Evolutionary conservation across 2,888 invertebrate genomes (phyloP).

Genomic region (Buathra laborator): DNA sequence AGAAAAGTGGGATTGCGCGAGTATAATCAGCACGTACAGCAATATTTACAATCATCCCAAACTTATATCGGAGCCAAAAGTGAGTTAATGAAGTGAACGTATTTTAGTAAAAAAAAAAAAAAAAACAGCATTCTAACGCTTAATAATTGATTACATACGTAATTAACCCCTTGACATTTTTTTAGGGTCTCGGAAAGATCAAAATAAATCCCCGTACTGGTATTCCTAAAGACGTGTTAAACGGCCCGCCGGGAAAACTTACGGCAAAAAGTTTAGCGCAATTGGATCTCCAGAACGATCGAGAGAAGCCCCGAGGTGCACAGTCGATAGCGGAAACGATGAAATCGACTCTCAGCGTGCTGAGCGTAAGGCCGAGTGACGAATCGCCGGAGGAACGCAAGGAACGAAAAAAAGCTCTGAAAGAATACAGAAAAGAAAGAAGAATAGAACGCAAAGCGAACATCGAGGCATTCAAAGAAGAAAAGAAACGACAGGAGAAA

Average conservation of each 20-base stretch:
- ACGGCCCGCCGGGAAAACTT: conserved; percentile 87
- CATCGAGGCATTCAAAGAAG: conserved; percentile 93
- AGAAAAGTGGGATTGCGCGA: conserved; percentile 96
- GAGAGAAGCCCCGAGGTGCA: conserved; percentile 83
- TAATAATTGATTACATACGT: background rate
- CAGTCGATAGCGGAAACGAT: conserved; percentile 88
- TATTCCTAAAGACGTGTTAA: conserved; percentile 90
- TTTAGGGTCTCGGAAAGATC: conserved; percentile 88
- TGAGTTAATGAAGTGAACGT: conserved; percentile 75
- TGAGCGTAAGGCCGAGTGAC: conserved; percentile 91
- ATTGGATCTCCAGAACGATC: conserved; percentile 86
- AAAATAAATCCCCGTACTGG: conserved; percentile 91
- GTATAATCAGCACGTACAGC: conserved; percentile 95
- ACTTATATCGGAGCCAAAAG: conserved; percentile 91
- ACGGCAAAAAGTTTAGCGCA: conserved; percentile 90
- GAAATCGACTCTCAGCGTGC: conserved; percentile 89
- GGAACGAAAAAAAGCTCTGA: conserved; percentile 92
- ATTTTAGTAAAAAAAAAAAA: conserved; percentile 22
- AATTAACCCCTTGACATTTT: conserved; percentile 54
- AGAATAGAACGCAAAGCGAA: conserved; percentile 94
- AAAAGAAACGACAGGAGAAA: conserved; percentile 93
- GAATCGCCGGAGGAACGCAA: conserved; percentile 92
- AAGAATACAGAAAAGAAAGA: conserved; percentile 92
- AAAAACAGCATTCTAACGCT: background rate
- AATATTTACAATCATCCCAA: conserved; percentile 97